A percentile compares a stretch with the other conserved stretches of the same genome.
Conservation (phyloP, 1,140 invertebrate genomes). For the Lordiphosa collinella region DNA sequence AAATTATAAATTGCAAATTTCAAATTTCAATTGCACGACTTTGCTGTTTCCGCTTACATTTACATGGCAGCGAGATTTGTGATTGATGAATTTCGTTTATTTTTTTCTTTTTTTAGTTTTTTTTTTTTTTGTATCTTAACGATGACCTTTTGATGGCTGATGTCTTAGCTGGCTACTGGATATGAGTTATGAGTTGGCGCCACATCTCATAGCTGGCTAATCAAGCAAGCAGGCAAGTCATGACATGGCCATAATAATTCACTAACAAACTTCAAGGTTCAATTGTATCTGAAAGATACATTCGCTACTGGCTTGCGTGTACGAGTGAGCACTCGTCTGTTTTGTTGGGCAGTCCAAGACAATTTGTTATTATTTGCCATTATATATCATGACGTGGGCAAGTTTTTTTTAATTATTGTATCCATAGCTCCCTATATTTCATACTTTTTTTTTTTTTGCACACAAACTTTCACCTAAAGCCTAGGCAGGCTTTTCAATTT, state of each 20-base stretch:
- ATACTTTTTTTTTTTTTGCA: slow-evolving; percentile 17
- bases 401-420: slow-evolving; percentile 61
- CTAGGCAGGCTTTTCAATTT: slow-evolving; percentile 25
- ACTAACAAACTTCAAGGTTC: slow-evolving; percentile 57
- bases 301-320: slow-evolving; percentile 8
- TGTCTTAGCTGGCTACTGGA: slow-evolving; percentile 6
- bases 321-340: not conserved
- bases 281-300: slow-evolving; percentile 61
- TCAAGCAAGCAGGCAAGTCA: slow-evolving; percentile 45
- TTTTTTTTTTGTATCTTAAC: slow-evolving; percentile 23
- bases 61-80: slow-evolving; percentile 23
- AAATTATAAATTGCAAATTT: slow-evolving; percentile 41
- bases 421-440: slow-evolving; percentile 20
- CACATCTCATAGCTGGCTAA: slow-evolving; percentile 36
- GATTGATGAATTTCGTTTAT: slow-evolving; percentile 50
- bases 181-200: slow-evolving; percentile 12
- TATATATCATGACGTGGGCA: slow-evolving; percentile 69
- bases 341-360: slow-evolving; percentile 41
- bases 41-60: slow-evolving; percentile 54
- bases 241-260: slow-evolving; percentile 43
- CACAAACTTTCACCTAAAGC: slow-evolving; percentile 55
- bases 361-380: slow-evolving; percentile 76
- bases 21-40: slow-evolving; percentile 60
- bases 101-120: slow-evolving; percentile 19
- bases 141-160: slow-evolving; percentile 19